A percentile compares a stretch with the other conserved stretches of the same genome.
Conservation (phyloP, 2,113 vertebrate genomes). For the Phaethon lepturus region DNA sequence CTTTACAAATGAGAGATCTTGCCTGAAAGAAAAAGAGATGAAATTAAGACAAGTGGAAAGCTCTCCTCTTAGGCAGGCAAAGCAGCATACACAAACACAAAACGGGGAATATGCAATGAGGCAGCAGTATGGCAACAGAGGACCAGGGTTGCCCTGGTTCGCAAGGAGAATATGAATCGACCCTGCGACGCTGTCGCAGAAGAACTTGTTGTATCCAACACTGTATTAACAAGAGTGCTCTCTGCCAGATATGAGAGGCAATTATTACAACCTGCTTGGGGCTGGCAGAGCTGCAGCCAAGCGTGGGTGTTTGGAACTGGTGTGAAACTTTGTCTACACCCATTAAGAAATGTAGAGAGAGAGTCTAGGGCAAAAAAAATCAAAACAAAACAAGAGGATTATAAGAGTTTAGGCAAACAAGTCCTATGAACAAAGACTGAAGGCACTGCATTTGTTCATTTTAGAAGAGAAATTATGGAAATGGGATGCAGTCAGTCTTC, state of each 20-base stretch:
- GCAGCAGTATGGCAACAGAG: background rate
- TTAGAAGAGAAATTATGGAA: background rate
- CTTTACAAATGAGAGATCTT: slow-evolving; percentile 31
- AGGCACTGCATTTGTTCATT: background rate
- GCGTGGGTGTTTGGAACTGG: background rate
- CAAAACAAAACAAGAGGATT: background rate
- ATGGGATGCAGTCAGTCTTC: background rate
- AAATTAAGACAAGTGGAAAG: slow-evolving; percentile 59
- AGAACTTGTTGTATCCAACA: background rate
- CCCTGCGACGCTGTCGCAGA: background rate
- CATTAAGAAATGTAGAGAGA: background rate
- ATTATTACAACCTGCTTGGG: slow-evolving; percentile 1
- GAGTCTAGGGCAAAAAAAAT: background rate
- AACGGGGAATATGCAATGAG: slow-evolving; percentile 16
- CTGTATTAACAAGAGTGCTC: background rate
- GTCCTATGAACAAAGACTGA: background rate
- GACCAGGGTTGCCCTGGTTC: background rate
- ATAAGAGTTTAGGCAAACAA: background rate
- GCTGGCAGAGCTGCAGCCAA: background rate
- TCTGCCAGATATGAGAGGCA: background rate
- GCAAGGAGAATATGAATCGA: slow-evolving; percentile 51
- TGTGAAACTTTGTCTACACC: background rate
- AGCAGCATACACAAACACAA: slow-evolving; percentile 31
- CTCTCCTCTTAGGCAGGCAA: slow-evolving; percentile 4
- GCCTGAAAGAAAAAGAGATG: slow-evolving; percentile 44